A percentile compares a stretch with the other conserved stretches of the same genome.
Conservation (phyloP, 2,888 invertebrate species). For the Nemotelus nigrinus region DNA sequence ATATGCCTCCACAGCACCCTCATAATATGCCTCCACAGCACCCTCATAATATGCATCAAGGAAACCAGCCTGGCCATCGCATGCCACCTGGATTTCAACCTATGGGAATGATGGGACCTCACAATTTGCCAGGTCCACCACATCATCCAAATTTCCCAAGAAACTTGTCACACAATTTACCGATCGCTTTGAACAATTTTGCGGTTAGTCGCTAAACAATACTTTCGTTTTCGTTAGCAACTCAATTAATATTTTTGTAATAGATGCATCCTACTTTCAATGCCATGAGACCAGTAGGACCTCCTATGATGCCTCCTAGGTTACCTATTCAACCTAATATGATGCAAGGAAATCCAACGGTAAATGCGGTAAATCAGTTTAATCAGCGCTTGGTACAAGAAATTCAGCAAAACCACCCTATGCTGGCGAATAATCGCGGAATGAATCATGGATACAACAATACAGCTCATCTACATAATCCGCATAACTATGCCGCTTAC, state of each 20-base stretch:
- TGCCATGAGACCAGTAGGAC: conserved; percentile 63
- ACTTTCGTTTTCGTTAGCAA: conserved; percentile 51
- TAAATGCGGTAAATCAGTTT: conserved; percentile 54
- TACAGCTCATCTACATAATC: conserved; percentile 55
- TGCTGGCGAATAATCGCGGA: conserved; percentile 58
- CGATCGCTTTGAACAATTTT: conserved; percentile 65
- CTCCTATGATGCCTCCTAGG: conserved; percentile 61
- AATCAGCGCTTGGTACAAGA: conserved; percentile 65
- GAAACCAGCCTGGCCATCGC: conserved; percentile 57
- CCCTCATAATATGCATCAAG: conserved; percentile 54
- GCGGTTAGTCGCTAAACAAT: conserved; percentile 54
- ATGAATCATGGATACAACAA: conserved; percentile 55
- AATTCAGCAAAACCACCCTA: conserved; percentile 65
- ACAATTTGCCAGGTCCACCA: conserved; percentile 52
- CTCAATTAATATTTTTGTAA: conserved; percentile 3
- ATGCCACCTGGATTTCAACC: conserved; percentile 60
- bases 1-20: conserved; percentile 46
- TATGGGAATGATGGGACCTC: conserved; percentile 50
- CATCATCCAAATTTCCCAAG: conserved; percentile 63
- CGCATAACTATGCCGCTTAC: conserved; percentile 48
- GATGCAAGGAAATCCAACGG: conserved; percentile 45
- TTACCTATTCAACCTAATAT: conserved; percentile 61
- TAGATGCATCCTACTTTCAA: conserved; percentile 64
- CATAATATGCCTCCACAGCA: conserved; percentile 53
- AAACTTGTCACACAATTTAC: conserved; percentile 58